Percentiles rank a stretch among this genome's conserved stretches.
Conservation (phyloP, 2,888 invertebrate species). For the Psylliodes chrysocephalus region DNA sequence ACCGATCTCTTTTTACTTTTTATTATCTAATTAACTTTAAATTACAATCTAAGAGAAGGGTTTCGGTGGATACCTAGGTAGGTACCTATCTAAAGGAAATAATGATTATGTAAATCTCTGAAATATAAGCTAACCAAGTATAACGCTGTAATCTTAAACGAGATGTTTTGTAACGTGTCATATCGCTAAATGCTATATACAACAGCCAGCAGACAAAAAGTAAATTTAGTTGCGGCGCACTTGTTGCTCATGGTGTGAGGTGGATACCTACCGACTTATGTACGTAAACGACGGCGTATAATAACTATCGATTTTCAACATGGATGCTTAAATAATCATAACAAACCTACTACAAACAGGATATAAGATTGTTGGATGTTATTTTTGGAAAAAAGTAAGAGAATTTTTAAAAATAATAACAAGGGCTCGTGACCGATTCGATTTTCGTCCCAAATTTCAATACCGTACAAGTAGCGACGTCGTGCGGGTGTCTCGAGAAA, state of each 20-base stretch:
- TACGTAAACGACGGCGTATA: constrained; percentile 10
- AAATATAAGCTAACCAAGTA: constrained; percentile 17
- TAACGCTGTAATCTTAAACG: constrained; percentile 10
- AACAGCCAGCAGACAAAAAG: constrained; percentile 4
- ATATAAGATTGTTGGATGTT: too few relatives aligned
- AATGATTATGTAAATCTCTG: constrained; percentile 9
- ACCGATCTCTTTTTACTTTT: too few relatives aligned
- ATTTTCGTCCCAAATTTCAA: constrained; percentile 48
- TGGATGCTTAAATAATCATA: neutral
- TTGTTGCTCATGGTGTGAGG: constrained; percentile 20
- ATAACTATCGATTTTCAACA: constrained; percentile 10
- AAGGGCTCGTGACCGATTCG: constrained; percentile 30
- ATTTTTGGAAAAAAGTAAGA: neutral
- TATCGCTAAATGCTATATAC: constrained; percentile 1
- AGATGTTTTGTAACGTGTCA: constrained; percentile 16
- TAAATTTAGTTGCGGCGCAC: constrained; percentile 27
- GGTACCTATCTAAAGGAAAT: neutral
- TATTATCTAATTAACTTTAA: too few relatives aligned
- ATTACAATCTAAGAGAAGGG: too few relatives aligned
- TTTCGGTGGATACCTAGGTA: too few relatives aligned
- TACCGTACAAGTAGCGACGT: constrained; percentile 34
- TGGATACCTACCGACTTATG: constrained; percentile 1
- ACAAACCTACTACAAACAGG: too few relatives aligned
- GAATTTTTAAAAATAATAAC: neutral
- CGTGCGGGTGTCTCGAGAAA: constrained; percentile 38